Conservation (phyloP, 2,888 invertebrate species). For the Caenorhabditis sp. region DNA sequence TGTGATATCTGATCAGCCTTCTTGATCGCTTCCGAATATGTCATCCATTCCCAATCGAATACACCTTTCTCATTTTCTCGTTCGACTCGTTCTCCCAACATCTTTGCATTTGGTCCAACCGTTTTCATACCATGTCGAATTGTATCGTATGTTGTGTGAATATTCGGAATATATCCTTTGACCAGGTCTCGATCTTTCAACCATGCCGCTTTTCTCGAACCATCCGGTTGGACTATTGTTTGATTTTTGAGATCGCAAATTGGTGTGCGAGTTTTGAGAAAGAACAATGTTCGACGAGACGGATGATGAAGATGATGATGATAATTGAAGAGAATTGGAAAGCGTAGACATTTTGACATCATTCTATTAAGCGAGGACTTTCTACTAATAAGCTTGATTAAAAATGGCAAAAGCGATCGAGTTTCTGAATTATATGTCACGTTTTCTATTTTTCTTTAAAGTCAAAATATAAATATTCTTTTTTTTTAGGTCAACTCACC, state of each 20-base stretch:
- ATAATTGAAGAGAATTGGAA: neutral
- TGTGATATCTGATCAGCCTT: conserved; percentile 27
- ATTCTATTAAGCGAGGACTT: neutral
- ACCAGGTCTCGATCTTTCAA: neutral
- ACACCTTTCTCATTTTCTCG: conserved; percentile 17
- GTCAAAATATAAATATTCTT: too few species aligned
- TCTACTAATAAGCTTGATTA: too few species aligned
- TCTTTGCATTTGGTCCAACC: neutral
- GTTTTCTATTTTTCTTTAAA: too few species aligned
- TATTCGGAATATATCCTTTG: neutral
- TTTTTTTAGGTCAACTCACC: too few species aligned
- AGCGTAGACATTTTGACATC: neutral
- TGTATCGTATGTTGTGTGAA: neutral
- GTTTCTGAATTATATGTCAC: too few species aligned
- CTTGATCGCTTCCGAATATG: conserved; percentile 25
- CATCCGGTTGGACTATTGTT: neutral
- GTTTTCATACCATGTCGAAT: neutral
- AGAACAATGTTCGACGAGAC: neutral
- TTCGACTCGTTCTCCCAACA: conserved; percentile 6
- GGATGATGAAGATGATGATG: too few species aligned
- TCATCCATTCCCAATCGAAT: conserved; percentile 32
- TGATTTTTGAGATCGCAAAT: neutral
- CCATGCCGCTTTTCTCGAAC: neutral
- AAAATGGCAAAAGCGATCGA: too few species aligned
- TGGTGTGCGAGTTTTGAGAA: neutral